phyloP scores from a whole-genome alignment of 2,888 invertebrate genomes.

The Silvanus unidentatus region DNA sequence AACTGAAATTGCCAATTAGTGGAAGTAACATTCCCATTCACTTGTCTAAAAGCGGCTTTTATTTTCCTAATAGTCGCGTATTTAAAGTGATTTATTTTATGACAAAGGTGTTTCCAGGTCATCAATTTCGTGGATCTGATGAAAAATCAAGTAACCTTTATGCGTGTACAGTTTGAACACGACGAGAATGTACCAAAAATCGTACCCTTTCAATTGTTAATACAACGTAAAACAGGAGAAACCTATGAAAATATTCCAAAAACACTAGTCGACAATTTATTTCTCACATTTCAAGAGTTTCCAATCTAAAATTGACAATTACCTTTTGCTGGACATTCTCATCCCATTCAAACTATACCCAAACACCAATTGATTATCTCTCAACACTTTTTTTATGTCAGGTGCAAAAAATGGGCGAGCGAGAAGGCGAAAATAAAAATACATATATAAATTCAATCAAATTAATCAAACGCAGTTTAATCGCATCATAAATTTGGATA shows the following conservation, averaged over 20 bases:
- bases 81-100: constrained; percentile 6
- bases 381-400: not conserved
- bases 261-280: no score
- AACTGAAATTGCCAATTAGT: no score
- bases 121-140: constrained; percentile 4
- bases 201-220: no score
- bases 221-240: no score
- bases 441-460: constrained; percentile 14
- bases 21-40: no score
- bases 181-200: no score
- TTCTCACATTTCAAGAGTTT: no score
- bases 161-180: not conserved
- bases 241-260: no score
- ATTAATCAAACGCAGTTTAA: constrained; percentile 17
- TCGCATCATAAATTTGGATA: constrained; percentile 13
- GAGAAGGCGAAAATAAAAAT: constrained; percentile 1
- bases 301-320: no score
- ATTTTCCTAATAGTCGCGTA: not conserved
- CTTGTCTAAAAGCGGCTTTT: no score
- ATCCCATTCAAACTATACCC: no score
- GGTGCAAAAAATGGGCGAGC: not conserved
- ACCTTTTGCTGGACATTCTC: no score
- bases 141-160: constrained; percentile 2
- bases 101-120: constrained; percentile 7
- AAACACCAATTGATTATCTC: constrained; percentile 5